Evolutionary conservation across 2,797 vertebrate genomes (phyloP), one percentile per base, ranked within the genome.

Genomic region (Lepus oiostolus): DNA sequence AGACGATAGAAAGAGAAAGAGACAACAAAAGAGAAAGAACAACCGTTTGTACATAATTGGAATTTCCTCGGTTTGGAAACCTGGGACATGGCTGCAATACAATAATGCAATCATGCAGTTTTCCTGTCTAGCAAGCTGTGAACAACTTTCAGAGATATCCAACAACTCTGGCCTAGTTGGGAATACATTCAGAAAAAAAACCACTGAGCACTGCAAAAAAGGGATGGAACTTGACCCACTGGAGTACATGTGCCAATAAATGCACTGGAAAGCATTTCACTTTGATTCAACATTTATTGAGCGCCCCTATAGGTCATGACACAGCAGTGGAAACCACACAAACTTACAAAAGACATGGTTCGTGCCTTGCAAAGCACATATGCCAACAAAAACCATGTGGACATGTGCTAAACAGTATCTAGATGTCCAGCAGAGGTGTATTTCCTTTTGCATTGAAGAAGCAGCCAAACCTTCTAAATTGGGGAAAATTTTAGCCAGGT

Each of bases 111-210:
- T 70, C 88, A 47, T 42, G 50, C 42, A 54, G 84, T 67, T 77
- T 96, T 87, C 82, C 87, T 62, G 75, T 89, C 91, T 42, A 93
- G 90, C 80, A 96, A 96, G 88, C 91, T 96, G 72, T 92, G 90
- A 95, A 76, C 88, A 89, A n/a, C 82, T 95, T 90, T 84, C 75
- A 94, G 75, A 94, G 71, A 88, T 75, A 93, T 71, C 38, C 62
- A 71, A 84, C 74, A 72, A 89, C 58, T 94, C 87, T 80, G 77
- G 52, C 67, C 85, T 93, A 28, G 68, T 95, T 32, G 26, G 38
- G 65, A 95, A 82, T 10, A 5, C n/a, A 70, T 88, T 93, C 21
- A 82, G 70, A 94, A 82, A 93, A 42, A 91, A 95, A 96, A 90
- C 30, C 12, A 86, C 92, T 42, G 70, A 85, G 84, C 74, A 38